Evolutionary conservation across 2,888 invertebrate species (phyloP).

Genomic region (Branchellion lobata): DNA sequence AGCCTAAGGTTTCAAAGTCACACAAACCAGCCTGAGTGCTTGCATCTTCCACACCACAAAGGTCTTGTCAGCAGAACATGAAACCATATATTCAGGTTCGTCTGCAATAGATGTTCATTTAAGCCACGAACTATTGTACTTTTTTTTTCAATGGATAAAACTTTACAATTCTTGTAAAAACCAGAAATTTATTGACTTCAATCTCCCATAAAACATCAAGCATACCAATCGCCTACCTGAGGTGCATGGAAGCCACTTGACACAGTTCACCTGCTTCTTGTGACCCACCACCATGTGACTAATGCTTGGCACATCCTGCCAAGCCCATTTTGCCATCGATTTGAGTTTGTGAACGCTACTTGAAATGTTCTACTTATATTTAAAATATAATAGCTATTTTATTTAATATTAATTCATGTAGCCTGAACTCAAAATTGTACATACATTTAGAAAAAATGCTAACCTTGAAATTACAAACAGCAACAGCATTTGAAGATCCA

Average conservation of each 20-base stretch:
- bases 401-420: neutral
- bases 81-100: neutral
- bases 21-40: neutral
- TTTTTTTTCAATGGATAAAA: too few species aligned
- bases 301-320: neutral
- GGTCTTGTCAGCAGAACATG: constrained; percentile 8
- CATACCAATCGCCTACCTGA: too few species aligned
- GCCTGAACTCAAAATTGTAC: neutral
- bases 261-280: neutral
- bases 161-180: too few species aligned
- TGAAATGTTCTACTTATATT: neutral
- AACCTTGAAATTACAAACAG: neutral
- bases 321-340: too few species aligned
- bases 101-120: too few species aligned
- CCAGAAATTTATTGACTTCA: too few species aligned
- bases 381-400: neutral
- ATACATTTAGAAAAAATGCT: too few species aligned
- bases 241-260: neutral
- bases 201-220: too few species aligned
- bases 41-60: neutral
- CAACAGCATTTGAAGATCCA: neutral
- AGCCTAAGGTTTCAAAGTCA: too few species aligned
- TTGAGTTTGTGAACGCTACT: too few species aligned
- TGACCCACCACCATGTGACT: neutral
- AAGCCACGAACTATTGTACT: too few species aligned